A percentile compares a stretch with the other conserved stretches of the same genome.
Conservation (phyloP, 1,140 invertebrate species). For the Pachyrhynchus sulphureomaculatus region DNA sequence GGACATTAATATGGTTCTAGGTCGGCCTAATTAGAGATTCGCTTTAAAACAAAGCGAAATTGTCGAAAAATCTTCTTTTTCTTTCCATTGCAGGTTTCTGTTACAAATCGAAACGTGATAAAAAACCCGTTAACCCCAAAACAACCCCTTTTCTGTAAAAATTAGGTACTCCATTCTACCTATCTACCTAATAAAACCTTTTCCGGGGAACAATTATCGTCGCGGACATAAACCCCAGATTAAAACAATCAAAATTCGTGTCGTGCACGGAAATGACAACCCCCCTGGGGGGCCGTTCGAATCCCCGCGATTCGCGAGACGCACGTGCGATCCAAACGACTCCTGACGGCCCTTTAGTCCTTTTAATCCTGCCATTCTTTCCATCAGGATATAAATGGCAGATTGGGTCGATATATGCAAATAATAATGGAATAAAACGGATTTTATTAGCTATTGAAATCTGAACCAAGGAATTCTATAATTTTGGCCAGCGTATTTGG, state of each 20-base stretch:
- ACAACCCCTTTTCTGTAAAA: too few relatives aligned
- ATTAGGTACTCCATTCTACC: too few relatives aligned
- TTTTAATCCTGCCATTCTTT: slow-evolving; percentile 2
- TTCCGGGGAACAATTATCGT: slow-evolving; percentile 15
- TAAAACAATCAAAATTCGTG: slow-evolving; percentile 28
- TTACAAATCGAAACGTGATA: too few relatives aligned
- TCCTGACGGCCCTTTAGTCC: slow-evolving; percentile 12
- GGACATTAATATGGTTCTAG: too few relatives aligned
- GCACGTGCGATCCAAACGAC: slow-evolving; percentile 26
- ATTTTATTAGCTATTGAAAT: background rate
- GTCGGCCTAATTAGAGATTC: too few relatives aligned
- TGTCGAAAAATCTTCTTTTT: too few relatives aligned
- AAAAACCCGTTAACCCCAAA: too few relatives aligned
- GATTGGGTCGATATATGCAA: background rate
- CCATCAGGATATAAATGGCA: slow-evolving; percentile 17
- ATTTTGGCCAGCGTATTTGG: too few relatives aligned
- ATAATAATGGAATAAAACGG: background rate
- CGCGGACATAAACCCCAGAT: slow-evolving; percentile 22
- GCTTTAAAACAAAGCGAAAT: too few relatives aligned
- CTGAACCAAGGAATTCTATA: background rate
- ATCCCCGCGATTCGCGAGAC: background rate
- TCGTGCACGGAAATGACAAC: slow-evolving; percentile 12
- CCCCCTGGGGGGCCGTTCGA: slow-evolving; percentile 3
- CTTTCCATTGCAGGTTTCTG: too few relatives aligned
- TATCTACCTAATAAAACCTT: background rate